These are phyloP conservation scores for Orthosia gothica DNA, from an alignment of 2,888 invertebrate species.

Conservation along the genomic window DNA sequence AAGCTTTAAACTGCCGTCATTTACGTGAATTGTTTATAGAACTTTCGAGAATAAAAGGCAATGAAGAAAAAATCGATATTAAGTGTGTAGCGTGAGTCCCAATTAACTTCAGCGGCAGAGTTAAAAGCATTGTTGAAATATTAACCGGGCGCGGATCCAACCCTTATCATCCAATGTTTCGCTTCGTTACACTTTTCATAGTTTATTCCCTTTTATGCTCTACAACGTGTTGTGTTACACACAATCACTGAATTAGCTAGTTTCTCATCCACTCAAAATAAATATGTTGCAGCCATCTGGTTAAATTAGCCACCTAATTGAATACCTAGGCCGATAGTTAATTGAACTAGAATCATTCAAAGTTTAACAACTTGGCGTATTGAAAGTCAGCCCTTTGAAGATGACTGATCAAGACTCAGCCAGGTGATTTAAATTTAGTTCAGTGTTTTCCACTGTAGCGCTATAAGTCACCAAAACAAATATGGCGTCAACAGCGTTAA, in stretches of 20 bases:
- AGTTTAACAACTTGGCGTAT: no score
- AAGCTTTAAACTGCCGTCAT: conserved; percentile 19
- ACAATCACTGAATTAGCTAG: conserved; percentile 52
- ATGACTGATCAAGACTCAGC: no score
- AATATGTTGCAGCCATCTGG: no score
- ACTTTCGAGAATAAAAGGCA: conserved; percentile 72
- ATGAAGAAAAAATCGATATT: conserved; percentile 76
- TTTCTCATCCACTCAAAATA: conserved; percentile 16
- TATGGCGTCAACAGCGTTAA: no score
- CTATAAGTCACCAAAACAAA: no score
- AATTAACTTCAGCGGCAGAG: conserved; percentile 83
- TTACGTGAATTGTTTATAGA: conserved; percentile 56
- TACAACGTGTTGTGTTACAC: conserved; percentile 40
- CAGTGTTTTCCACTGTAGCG: no score
- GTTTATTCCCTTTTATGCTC: conserved; percentile 74
- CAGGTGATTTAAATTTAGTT: no score
- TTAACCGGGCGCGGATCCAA: conserved; percentile 76
- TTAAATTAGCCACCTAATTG: no score
- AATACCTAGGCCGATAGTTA: no score
- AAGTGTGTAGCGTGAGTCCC: conserved; percentile 77
- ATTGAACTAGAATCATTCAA: no score
- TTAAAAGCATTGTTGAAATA: conserved; percentile 86
- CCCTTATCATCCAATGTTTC: conserved; percentile 84
- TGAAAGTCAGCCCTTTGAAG: no score
- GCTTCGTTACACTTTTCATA: conserved; percentile 82